Evolutionary conservation across 2,113 vertebrate species (phyloP).

Genomic region (Colossoma macropomum): DNA sequence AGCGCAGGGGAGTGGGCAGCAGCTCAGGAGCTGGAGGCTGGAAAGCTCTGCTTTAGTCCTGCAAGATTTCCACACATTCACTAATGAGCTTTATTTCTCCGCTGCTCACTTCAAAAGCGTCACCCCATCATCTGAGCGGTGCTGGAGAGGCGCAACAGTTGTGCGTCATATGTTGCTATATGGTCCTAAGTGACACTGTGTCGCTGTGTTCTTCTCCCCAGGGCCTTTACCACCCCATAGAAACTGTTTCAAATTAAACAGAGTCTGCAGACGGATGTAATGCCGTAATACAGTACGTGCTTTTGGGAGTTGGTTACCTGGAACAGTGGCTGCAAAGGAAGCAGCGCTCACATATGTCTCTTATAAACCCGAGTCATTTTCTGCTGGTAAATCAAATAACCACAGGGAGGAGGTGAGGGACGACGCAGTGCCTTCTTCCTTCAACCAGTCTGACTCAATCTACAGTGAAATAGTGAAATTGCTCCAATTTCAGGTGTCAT

Average conservation of each 20-base stretch:
- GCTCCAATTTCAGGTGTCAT: no score
- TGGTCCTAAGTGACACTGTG: slow-evolving; percentile 7
- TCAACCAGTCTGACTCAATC: neutral
- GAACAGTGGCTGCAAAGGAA: neutral
- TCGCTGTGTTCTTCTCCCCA: neutral
- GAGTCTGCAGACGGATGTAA: neutral
- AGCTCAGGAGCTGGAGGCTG: neutral
- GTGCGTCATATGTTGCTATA: neutral
- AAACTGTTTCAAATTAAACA: neutral
- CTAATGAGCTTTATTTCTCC: slow-evolving; percentile 2
- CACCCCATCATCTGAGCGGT: neutral
- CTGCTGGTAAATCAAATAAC: neutral
- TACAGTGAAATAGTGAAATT: no score
- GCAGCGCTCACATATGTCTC: neutral
- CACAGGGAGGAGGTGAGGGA: neutral
- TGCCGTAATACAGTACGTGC: neutral
- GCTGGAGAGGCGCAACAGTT: neutral
- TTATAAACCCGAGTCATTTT: slow-evolving; percentile 8
- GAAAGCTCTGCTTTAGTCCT: neutral
- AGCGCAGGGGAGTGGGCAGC: neutral
- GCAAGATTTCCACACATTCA: slow-evolving; percentile 8
- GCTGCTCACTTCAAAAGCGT: neutral
- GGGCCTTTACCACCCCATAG: neutral
- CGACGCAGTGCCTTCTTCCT: no score
- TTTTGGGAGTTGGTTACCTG: neutral